Conservation (phyloP, 2,113 vertebrate genomes). For the Alligator sinensis region DNA sequence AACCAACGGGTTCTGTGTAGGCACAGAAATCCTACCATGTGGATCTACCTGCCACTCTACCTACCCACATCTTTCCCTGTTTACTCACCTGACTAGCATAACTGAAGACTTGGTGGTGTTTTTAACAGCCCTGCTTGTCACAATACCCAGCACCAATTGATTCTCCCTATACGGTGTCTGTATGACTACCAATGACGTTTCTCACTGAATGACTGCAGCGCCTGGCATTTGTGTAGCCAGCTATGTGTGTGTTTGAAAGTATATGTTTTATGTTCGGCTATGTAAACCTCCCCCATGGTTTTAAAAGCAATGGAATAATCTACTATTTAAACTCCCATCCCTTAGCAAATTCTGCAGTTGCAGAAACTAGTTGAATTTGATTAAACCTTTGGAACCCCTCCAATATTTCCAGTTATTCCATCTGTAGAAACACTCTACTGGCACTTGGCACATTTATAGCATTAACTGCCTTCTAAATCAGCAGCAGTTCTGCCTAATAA, state of each 20-base stretch:
- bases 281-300: conserved; percentile 28
- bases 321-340: conserved; percentile 51
- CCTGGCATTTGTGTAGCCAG: neutral
- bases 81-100: neutral
- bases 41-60: fast-evolving
- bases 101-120: neutral
- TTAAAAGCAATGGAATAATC: conserved; percentile 67
- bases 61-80: neutral
- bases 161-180: neutral
- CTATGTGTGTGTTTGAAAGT: neutral
- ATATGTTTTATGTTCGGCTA: neutral
- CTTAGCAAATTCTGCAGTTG: conserved; percentile 63
- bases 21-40: neutral
- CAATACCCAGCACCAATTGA: neutral
- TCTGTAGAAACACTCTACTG: conserved; percentile 78
- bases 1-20: neutral
- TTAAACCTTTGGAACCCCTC: conserved; percentile 75
- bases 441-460: conserved; percentile 75
- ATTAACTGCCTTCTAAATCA: conserved; percentile 78
- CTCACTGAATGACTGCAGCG: neutral
- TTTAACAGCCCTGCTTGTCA: neutral
- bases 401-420: conserved; percentile 80
- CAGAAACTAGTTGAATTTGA: conserved; percentile 69
- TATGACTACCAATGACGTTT: neutral
- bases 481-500: conserved; percentile 77